These are phyloP conservation scores for Tenualosa ilisha DNA, from an alignment of 2,797 vertebrate species.

Conservation along the genomic window DNA sequence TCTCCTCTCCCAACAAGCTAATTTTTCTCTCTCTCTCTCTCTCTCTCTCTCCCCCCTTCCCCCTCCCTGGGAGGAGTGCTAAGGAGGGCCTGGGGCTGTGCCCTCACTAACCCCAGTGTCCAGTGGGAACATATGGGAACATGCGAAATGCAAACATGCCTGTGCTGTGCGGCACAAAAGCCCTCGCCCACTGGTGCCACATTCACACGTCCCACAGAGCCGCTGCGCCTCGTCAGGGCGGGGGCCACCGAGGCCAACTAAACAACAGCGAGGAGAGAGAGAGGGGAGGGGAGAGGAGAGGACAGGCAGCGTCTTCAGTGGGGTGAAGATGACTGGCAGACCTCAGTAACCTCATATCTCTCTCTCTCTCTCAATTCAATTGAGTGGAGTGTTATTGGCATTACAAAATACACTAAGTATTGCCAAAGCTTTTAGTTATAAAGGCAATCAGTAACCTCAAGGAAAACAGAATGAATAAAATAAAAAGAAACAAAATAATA, in stretches of 20 bases:
- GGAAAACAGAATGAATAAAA: too few relatives aligned
- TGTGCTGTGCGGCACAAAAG: not conserved
- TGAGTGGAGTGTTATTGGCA: too few relatives aligned
- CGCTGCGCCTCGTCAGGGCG: not conserved
- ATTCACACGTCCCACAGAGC: slow-evolving; percentile 7
- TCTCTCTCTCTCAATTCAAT: too few relatives aligned
- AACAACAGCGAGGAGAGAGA: not conserved
- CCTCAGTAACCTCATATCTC: too few relatives aligned
- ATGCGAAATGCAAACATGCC: slow-evolving; percentile 4
- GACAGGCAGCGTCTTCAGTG: too few relatives aligned
- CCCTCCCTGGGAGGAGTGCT: not conserved
- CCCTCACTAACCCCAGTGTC: not conserved
- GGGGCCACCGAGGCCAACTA: not conserved
- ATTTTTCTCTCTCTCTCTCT: not conserved
- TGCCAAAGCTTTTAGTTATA: too few relatives aligned
- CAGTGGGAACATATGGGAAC: slow-evolving; percentile 16
- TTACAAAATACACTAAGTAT: too few relatives aligned
- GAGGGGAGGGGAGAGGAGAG: not conserved
- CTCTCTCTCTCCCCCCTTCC: not conserved
- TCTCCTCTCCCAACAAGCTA: not conserved
- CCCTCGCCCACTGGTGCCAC: slow-evolving; percentile 13
- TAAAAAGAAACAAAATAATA: too few relatives aligned
- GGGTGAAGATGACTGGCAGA: too few relatives aligned
- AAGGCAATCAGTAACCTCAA: too few relatives aligned
- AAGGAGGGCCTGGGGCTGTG: not conserved